Percentiles rank a stretch among this genome's conserved stretches.
Evolutionary conservation across 37 sponge, comb jelly and placozoan genomes (phyloP).

Genomic region (Aplysina aerophoba): DNA sequence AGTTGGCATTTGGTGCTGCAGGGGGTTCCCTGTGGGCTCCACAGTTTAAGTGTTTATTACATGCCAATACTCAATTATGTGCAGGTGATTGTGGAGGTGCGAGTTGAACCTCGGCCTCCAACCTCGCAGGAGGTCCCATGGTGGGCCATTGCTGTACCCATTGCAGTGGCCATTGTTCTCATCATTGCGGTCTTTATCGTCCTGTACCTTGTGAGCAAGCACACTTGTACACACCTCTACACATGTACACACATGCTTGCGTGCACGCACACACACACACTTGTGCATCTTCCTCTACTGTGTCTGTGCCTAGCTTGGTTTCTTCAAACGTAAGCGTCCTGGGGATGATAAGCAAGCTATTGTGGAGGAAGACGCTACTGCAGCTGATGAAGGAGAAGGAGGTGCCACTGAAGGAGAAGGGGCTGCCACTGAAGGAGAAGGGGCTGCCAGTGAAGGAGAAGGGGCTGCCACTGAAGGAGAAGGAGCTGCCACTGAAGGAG

Average conservation of each 20-base stretch:
- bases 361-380: not conserved
- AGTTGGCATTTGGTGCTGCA: not conserved
- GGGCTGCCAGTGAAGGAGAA: not conserved
- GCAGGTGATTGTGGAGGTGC: not conserved
- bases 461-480: no score
- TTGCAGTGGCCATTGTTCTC: constrained; percentile 6
- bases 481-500: no score
- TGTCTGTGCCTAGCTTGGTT: not conserved
- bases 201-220: constrained; percentile 15
- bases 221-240: no score
- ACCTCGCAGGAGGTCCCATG: not conserved
- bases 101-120: not conserved
- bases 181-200: not conserved
- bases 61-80: not conserved
- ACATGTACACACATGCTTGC: not conserved
- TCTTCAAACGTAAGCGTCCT: constrained; percentile 24
- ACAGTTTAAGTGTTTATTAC: no score
- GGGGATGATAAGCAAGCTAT: not conserved
- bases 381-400: not conserved
- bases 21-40: not conserved
- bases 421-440: not conserved
- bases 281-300: not conserved
- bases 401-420: not conserved
- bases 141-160: constrained; percentile 33
- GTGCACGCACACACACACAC: not conserved